These are phyloP conservation scores for Malthinus flaveolus DNA, from an alignment of 2,888 invertebrate genomes.

Conservation along the genomic window DNA sequence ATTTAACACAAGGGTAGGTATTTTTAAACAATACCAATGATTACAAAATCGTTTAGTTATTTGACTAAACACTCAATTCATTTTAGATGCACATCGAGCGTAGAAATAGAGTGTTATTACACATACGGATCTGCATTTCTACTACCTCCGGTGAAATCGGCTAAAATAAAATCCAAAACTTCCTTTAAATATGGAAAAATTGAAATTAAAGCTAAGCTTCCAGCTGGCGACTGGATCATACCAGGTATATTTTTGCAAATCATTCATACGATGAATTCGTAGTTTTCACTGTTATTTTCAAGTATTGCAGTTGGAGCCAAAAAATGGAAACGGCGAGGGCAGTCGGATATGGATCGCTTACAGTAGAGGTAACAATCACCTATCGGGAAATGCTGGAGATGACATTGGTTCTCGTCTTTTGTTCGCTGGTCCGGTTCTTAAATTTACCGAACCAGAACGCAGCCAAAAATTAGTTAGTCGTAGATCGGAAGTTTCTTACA, in stretches of 20 bases:
- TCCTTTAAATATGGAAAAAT: slow-evolving; percentile 57
- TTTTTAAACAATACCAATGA: too few relatives aligned
- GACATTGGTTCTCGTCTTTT: slow-evolving; percentile 55
- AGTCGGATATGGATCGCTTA: slow-evolving; percentile 47
- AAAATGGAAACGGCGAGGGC: slow-evolving; percentile 40
- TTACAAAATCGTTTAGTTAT: neutral
- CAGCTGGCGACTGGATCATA: slow-evolving; percentile 61
- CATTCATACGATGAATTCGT: too few relatives aligned
- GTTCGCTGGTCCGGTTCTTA: slow-evolving; percentile 58
- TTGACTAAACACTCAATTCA: slow-evolving; percentile 2
- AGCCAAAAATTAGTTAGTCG: slow-evolving; percentile 45
- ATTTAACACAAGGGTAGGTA: slow-evolving; percentile 49
- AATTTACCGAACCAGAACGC: slow-evolving; percentile 48
- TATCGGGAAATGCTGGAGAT: slow-evolving; percentile 43
- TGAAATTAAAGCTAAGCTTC: slow-evolving; percentile 58
- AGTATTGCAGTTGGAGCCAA: slow-evolving; percentile 54
- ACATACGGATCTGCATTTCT: slow-evolving; percentile 47
- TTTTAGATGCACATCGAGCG: slow-evolving; percentile 51
- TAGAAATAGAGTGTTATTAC: slow-evolving; percentile 43
- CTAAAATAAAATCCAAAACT: slow-evolving; percentile 54
- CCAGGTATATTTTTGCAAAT: slow-evolving; percentile 52
- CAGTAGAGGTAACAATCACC: slow-evolving; percentile 50
- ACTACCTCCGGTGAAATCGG: slow-evolving; percentile 57
- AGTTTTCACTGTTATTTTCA: slow-evolving; percentile 2
- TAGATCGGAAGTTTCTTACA: slow-evolving; percentile 51